Evolutionary conservation across 2,888 invertebrate species (phyloP).

Genomic region (Gordius sp.): DNA sequence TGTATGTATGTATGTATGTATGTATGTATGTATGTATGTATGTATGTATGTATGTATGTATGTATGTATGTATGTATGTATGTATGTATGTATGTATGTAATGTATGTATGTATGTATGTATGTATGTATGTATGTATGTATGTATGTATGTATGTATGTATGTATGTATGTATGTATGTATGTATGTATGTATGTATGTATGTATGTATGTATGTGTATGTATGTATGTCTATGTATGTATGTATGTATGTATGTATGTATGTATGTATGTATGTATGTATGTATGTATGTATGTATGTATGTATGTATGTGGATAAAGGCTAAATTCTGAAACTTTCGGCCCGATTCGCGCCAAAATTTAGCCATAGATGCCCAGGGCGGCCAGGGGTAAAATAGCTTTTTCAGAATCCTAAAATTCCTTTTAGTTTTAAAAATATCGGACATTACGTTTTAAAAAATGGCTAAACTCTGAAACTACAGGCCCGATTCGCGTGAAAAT

Average conservation of each 20-base stretch:
- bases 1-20: conserved; percentile 5
- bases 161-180: conserved; percentile 5
- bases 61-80: neutral
- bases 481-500: too few relatives aligned
- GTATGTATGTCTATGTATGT: too few relatives aligned
- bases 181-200: conserved; percentile 5
- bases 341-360: too few relatives aligned
- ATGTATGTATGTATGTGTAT: conserved; percentile 5
- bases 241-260: conserved; percentile 5
- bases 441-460: too few relatives aligned
- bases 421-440: too few relatives aligned
- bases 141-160: conserved; percentile 5
- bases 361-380: too few relatives aligned
- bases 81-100: neutral
- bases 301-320: too few relatives aligned
- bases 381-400: too few relatives aligned
- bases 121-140: neutral
- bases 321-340: too few relatives aligned
- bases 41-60: too few relatives aligned
- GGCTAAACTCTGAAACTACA: too few relatives aligned
- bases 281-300: neutral
- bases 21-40: conserved; percentile 5
- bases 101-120: neutral
- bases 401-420: too few relatives aligned
- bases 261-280: conserved; percentile 5